A percentile compares a stretch with the other conserved stretches of the same genome.
Evolutionary conservation across 2,113 vertebrate genomes (phyloP).

Genomic region (Platichthys stellatus): DNA sequence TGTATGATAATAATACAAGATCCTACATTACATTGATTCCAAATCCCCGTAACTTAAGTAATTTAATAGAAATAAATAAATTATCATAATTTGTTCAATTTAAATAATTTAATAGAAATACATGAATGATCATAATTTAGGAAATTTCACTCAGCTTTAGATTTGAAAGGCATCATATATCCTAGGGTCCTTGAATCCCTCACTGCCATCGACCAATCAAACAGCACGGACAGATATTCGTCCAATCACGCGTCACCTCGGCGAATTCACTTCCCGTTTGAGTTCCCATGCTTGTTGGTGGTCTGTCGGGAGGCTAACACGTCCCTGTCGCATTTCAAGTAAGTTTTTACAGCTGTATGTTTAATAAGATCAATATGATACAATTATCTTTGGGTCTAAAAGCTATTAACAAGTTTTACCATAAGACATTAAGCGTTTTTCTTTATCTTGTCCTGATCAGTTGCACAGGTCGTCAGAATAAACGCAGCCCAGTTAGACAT

Average conservation of each 20-base stretch:
- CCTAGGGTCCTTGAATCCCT: background rate
- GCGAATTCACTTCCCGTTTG: conserved; percentile 53
- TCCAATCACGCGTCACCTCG: conserved; percentile 36
- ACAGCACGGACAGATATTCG: background rate
- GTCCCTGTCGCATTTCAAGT: conserved; percentile 14
- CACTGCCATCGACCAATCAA: conserved; percentile 44
- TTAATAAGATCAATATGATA: background rate
- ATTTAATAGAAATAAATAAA: no score
- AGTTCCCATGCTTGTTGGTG: conserved; percentile 38
- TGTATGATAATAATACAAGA: background rate
- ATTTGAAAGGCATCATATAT: background rate
- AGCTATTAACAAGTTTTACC: background rate
- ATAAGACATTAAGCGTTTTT: background rate
- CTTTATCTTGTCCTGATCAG: background rate
- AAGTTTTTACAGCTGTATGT: background rate
- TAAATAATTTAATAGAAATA: no score
- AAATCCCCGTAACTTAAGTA: no score
- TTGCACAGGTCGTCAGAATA: background rate
- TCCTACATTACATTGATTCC: background rate
- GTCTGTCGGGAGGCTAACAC: background rate
- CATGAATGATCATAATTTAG: no score
- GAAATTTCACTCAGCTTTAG: background rate
- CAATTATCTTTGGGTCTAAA: background rate
- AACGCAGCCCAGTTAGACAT: background rate
- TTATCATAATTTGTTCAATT: no score